Percentiles rank a stretch among this genome's conserved stretches.
Evolutionary conservation across 2,888 invertebrate species (phyloP).

Genomic region (Aphidoletes aphidimyza): DNA sequence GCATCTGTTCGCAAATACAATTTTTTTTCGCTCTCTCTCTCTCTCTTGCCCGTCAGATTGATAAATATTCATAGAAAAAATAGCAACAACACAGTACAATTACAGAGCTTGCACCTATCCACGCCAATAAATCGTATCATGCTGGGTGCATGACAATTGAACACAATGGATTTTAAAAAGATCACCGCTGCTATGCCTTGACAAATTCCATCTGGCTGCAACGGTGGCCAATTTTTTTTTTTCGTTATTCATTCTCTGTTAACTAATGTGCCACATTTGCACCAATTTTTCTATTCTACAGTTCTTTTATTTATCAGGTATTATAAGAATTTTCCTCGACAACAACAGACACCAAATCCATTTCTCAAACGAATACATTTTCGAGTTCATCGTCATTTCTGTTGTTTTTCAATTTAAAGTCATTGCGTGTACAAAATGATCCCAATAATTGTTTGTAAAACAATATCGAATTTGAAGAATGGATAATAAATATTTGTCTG

Average conservation of each 20-base stretch:
- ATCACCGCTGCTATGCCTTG: background rate
- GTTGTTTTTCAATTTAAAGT: slow-evolving; percentile 5
- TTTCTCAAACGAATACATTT: no score
- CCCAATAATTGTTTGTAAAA: slow-evolving; percentile 24
- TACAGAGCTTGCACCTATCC: background rate
- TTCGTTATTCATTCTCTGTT: background rate
- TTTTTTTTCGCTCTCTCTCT: background rate
- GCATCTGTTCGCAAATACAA: slow-evolving; percentile 54
- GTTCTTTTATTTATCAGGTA: slow-evolving; percentile 4
- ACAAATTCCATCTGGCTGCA: background rate
- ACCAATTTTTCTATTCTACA: background rate
- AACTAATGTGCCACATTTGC: background rate
- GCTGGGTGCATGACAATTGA: slow-evolving; percentile 36
- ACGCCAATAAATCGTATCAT: background rate
- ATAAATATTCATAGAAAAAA: slow-evolving; percentile 30
- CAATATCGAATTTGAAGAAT: slow-evolving; percentile 35
- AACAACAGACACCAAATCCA: no score
- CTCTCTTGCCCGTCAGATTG: background rate
- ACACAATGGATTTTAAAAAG: slow-evolving; percentile 14
- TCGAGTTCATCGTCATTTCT: no score
- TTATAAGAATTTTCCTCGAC: no score
- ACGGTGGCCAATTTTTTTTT: background rate
- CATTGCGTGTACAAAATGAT: slow-evolving; percentile 14
- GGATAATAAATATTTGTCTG: slow-evolving; percentile 31
- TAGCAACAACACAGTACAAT: background rate